Evolutionary conservation across 2,888 invertebrate species (phyloP), one percentile per base, ranked within the genome.

Genomic region (Pycnomerus fuliginosus): DNA sequence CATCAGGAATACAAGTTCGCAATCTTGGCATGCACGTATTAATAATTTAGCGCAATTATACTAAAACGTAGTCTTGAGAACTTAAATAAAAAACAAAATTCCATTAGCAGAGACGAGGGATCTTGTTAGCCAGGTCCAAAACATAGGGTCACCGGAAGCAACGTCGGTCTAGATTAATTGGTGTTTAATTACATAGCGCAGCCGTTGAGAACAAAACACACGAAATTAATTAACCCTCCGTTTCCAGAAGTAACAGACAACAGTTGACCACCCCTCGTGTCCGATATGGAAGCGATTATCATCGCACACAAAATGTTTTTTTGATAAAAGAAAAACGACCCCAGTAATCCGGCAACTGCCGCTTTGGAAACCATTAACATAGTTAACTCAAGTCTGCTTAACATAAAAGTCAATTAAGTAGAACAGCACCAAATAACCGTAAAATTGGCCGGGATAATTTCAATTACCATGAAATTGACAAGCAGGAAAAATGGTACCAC

Each of bases 81-180:
- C 25, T 31, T 32, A 43, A 43, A 35, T 29, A 29, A 20, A 11
- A 35, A 36, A 34, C 28, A 15, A 27, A 41, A 41, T 34, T 41
- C 29, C 24, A 34, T 34, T 41, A 42, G 25, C 35, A 20, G n/a
- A n/a, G 24, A 22, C 28, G 29, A 29, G 24, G 11, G 32, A 37
- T 44, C 44, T 44, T 44, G 44, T 44, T 44, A 44, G 44, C 36
- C 20, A 29, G 10, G 29, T 38, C 17, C 35, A 33, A 44, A 44
- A 44, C 44, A 44, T 44, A 44, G 38, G 33, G 35, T 17, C 38
- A 44, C 48, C 48, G 48, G 48, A 48, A 48, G 36, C 44, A 28
- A 15, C 35, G 30, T 17, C 47, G 27, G 38, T 42, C 31, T 15
- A 31, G 43, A 48, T 48, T 48, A 48, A 48, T 48, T 48, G 48